These are phyloP conservation scores for Pseudanteris insignis DNA, from an alignment of 2,888 invertebrate species.

Conservation along the genomic window DNA sequence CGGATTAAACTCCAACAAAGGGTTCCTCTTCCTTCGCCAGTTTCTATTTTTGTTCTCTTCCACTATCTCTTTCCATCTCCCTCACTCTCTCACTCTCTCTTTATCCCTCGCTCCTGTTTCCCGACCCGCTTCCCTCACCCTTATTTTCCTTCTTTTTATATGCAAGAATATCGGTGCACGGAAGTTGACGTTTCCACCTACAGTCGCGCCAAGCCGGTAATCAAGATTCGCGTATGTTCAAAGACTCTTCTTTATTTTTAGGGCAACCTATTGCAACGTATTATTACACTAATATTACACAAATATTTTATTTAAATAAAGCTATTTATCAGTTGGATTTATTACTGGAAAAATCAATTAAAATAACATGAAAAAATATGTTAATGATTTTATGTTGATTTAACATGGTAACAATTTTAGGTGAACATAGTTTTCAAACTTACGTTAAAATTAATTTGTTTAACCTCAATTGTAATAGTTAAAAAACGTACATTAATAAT, in stretches of 20 bases:
- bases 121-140: constrained; percentile 13
- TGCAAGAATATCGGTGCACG: constrained; percentile 32
- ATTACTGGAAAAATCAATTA: too few relatives aligned
- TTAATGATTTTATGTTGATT: too few relatives aligned
- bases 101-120: constrained; percentile 3
- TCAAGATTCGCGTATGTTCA: constrained; percentile 22
- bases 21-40: constrained; percentile 37
- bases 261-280: not conserved
- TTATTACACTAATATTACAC: too few relatives aligned
- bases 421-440: too few relatives aligned
- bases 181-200: constrained; percentile 24
- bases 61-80: constrained; percentile 4
- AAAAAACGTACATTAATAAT: too few relatives aligned
- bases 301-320: too few relatives aligned
- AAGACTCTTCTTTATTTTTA: constrained; percentile 1
- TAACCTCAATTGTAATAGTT: too few relatives aligned
- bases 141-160: constrained; percentile 26
- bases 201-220: constrained; percentile 15
- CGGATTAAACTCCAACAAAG: constrained; percentile 59
- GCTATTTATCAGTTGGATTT: too few relatives aligned
- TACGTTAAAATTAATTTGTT: too few relatives aligned
- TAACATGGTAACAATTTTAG: too few relatives aligned
- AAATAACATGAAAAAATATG: too few relatives aligned
- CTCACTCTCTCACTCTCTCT: constrained; percentile 14
- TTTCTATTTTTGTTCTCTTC: constrained; percentile 9